Evolutionary conservation across 1,140 invertebrate genomes (phyloP).

Genomic region (Centruroides sculpturatus): DNA sequence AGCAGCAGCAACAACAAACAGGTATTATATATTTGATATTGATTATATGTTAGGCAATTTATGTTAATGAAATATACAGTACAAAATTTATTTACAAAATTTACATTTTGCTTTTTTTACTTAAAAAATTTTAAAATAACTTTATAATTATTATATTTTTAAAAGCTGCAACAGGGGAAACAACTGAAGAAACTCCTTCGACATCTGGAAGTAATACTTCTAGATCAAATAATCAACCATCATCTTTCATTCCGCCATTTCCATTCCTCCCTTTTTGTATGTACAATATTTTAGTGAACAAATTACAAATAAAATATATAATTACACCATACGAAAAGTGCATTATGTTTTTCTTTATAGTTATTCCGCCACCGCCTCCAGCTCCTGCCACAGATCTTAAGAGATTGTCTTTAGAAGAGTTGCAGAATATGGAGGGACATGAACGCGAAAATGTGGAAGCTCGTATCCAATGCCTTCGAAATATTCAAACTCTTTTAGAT

Average conservation of each 20-base stretch:
- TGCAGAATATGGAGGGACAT: slow-evolving; percentile 72
- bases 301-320: too few relatives aligned
- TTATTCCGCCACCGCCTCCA: slow-evolving; percentile 35
- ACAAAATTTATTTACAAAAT: background rate
- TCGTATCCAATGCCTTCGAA: slow-evolving; percentile 63
- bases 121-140: slow-evolving; percentile 9
- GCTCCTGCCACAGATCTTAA: slow-evolving; percentile 49
- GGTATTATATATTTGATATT: background rate
- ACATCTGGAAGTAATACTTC: background rate
- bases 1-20: background rate
- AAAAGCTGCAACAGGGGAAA: background rate
- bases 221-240: slow-evolving; percentile 3
- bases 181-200: background rate
- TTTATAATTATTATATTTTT: background rate
- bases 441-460: slow-evolving; percentile 76
- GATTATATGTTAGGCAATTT: background rate
- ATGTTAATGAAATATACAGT: background rate
- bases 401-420: slow-evolving; percentile 62
- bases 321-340: background rate
- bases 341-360: slow-evolving; percentile 7
- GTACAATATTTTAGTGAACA: background rate
- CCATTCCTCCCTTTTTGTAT: slow-evolving; percentile 24
- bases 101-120: background rate
- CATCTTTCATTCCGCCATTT: slow-evolving; percentile 22
- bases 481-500: slow-evolving; percentile 75